These are phyloP conservation scores for Lepas anatifera DNA, from an alignment of 2,888 invertebrate genomes.

Conservation along the genomic window DNA sequence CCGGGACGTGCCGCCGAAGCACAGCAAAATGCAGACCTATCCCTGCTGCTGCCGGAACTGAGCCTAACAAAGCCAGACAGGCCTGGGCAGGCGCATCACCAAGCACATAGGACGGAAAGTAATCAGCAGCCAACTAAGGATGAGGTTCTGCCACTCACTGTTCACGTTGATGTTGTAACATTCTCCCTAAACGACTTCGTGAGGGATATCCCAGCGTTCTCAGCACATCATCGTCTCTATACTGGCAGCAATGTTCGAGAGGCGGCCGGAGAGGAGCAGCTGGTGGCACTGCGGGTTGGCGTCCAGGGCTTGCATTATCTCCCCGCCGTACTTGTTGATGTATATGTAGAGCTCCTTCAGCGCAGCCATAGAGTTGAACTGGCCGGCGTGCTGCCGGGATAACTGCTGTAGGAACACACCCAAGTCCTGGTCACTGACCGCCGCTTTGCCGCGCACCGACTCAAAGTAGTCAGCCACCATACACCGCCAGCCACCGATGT, in stretches of 20 bases:
- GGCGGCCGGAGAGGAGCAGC: background rate
- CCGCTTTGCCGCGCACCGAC: conserved; percentile 71
- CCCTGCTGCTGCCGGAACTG: too few species aligned
- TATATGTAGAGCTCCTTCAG: conserved; percentile 95
- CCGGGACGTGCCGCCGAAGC: too few species aligned
- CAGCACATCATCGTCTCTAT: background rate
- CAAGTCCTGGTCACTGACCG: conserved; percentile 87
- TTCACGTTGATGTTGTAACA: too few species aligned
- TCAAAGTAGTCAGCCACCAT: conserved; percentile 84
- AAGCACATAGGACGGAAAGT: too few species aligned
- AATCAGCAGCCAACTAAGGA: too few species aligned
- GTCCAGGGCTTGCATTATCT: conserved; percentile 43
- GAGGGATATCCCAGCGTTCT: too few species aligned
- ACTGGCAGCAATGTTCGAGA: conserved; percentile 4
- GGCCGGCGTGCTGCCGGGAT: conserved; percentile 75
- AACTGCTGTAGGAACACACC: conserved; percentile 86
- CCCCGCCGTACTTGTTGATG: conserved; percentile 90
- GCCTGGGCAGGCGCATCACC: too few species aligned
- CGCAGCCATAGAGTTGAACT: conserved; percentile 89
- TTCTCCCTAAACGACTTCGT: too few species aligned
- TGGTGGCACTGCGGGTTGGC: background rate
- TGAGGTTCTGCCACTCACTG: too few species aligned
- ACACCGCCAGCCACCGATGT: conserved; percentile 81
- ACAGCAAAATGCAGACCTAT: too few species aligned
- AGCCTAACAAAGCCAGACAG: too few species aligned